phyloP scores from a whole-genome alignment of 2,888 invertebrate genomes.

The Sthenelais limicola region DNA sequence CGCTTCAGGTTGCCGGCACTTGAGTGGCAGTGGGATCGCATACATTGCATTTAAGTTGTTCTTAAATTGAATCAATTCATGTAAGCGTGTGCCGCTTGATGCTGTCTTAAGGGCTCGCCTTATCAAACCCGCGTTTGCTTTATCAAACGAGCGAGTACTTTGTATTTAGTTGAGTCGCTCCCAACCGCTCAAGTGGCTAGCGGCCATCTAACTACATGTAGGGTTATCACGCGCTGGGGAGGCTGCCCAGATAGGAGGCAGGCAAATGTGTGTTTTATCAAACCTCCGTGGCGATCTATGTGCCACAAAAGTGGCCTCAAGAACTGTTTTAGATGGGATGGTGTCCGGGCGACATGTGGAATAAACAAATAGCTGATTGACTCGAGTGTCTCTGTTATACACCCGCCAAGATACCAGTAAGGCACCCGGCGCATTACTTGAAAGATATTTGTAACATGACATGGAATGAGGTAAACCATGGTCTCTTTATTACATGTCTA shows the following conservation, averaged over 20 bases:
- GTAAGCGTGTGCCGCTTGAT: too few relatives aligned
- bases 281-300: slow-evolving; percentile 23
- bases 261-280: slow-evolving; percentile 15
- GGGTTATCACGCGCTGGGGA: slow-evolving; percentile 8
- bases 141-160: slow-evolving; percentile 27
- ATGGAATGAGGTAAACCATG: too few relatives aligned
- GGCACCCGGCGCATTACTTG: too few relatives aligned
- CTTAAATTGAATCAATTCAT: too few relatives aligned
- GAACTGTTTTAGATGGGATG: slow-evolving; percentile 25
- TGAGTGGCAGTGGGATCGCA: too few relatives aligned
- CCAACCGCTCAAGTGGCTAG: slow-evolving; percentile 11
- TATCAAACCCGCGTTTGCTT: slow-evolving; percentile 19
- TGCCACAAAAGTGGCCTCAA: slow-evolving; percentile 12
- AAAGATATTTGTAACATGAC: too few relatives aligned
- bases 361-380: slow-evolving; percentile 24
- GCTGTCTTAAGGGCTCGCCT: not conserved
- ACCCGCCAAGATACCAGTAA: too few relatives aligned
- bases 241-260: slow-evolving; percentile 4
- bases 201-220: not conserved
- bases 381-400: too few relatives aligned
- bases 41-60: too few relatives aligned
- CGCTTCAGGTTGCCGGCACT: too few relatives aligned
- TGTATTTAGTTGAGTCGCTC: slow-evolving; percentile 5
- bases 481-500: too few relatives aligned
- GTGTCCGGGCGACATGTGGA: slow-evolving; percentile 3